A percentile compares a stretch with the other conserved stretches of the same genome.
These are phyloP conservation scores for Conger conger DNA, from an alignment of 2,113 vertebrate genomes.

Conservation along the genomic window DNA sequence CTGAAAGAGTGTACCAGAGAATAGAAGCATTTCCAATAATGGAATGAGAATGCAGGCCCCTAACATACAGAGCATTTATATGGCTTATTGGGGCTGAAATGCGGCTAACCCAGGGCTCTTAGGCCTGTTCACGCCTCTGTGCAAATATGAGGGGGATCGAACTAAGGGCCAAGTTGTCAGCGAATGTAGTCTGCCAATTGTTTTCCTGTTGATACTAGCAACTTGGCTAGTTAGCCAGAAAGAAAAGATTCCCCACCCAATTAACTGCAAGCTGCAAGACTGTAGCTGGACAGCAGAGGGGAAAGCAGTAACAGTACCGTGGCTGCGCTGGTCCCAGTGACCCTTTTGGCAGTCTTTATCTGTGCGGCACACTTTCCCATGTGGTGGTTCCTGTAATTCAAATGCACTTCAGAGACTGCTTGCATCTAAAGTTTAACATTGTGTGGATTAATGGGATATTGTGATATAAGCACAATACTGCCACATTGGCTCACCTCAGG, in stretches of 20 bases:
- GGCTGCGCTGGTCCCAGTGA: constrained; percentile 62
- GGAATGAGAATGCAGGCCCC: background rate
- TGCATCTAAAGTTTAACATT: background rate
- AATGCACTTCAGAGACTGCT: background rate
- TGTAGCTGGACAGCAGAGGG: background rate
- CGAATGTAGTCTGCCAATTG: background rate
- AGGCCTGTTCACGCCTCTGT: background rate
- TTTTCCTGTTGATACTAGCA: background rate
- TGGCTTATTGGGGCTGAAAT: background rate
- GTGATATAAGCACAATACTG: background rate
- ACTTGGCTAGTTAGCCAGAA: background rate
- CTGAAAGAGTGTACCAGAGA: background rate
- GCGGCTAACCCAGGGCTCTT: background rate
- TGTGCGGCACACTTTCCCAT: constrained; percentile 60
- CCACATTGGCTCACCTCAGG: constrained; percentile 64
- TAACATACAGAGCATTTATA: background rate
- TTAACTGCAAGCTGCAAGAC: background rate
- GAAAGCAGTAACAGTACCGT: constrained; percentile 65
- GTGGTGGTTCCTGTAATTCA: constrained; percentile 47
- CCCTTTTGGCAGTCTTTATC: constrained; percentile 69
- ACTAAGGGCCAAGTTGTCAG: background rate
- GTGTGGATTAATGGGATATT: background rate
- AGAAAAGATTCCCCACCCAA: constrained; percentile 19
- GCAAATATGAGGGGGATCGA: background rate
- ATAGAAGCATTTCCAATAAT: background rate